Evolutionary conservation across 1,140 invertebrate species (phyloP), one percentile per base, ranked within the genome.

Genomic region (Eurosta solidaginis): DNA sequence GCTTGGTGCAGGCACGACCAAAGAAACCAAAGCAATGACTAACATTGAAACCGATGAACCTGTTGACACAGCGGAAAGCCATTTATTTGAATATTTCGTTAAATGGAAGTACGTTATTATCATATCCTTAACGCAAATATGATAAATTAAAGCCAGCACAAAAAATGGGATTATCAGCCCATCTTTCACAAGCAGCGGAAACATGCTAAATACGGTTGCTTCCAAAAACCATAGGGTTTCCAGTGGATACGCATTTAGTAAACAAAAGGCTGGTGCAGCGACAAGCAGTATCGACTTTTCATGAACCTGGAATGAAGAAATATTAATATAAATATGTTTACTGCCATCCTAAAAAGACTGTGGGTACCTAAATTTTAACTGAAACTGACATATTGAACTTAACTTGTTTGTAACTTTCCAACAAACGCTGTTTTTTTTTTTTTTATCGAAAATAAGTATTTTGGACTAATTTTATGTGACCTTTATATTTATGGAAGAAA

Each of bases 241-340:
- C 68, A 94, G 90, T 4, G 94, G 93, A 85, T 95, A 91, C 79
- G 92, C 90, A 20, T 92, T 90, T 68, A 95, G 91, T 77, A 96
- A 88, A 50, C 96, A 84, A 4, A 93, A 88, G 5, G 96, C 92
- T 2, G 95, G 94, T 83, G 98, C 87, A 2, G 94, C 92, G 3
- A 92, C 93, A 10, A 99, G 88, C n/a, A 99, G 88, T 84, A 99
- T 98, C 9, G 93, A 94, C 89, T 99, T 99, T 87, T 99, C 98
- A 88, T 99, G 98, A 59, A 99, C 85, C 84, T 85, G 33, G 33
- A 81, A 42, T n/a, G n/a, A n/a, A n/a, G n/a, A n/a, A n/a, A n/a
- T n/a, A n/a, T n/a, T n/a, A n/a, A n/a, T n/a, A 42, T 36, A 44
- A 27, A 40, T 44, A 44, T 44, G 25, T 33, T 22, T 74, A 33